Evolutionary conservation across 1,140 invertebrate species (phyloP).

Genomic region (Triops longicaudatus): DNA sequence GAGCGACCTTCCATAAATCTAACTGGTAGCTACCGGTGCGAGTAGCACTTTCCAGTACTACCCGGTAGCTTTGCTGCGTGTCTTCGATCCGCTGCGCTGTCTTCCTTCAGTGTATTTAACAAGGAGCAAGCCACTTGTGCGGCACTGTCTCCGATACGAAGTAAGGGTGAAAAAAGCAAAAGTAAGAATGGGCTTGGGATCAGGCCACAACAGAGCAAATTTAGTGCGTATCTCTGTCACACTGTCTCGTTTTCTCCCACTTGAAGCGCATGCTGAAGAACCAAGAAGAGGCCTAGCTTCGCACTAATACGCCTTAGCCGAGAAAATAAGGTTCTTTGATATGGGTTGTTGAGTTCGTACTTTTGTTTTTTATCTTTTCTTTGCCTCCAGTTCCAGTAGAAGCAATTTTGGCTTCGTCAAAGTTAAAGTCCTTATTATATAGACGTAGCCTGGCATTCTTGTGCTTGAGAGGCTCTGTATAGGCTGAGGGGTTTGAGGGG

Average conservation of each 20-base stretch:
- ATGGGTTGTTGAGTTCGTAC: not conserved
- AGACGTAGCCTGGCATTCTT: not conserved
- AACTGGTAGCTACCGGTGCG: not conserved
- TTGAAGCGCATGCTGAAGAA: not conserved
- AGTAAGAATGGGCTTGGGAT: not conserved
- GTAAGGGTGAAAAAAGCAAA: not conserved
- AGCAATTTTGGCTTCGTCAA: not conserved
- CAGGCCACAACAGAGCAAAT: not conserved
- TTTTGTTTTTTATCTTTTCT: not conserved
- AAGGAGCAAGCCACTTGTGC: not conserved
- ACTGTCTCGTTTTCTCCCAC: not conserved
- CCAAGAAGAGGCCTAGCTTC: not conserved
- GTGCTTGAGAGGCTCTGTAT: not conserved
- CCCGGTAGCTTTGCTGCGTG: not conserved
- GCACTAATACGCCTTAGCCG: not conserved
- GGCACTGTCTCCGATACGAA: not conserved
- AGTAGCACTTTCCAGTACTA: too few species aligned
- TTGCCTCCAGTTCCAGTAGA: not conserved
- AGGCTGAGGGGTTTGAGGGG: not conserved
- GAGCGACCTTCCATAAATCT: too few species aligned
- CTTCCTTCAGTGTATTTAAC: not conserved
- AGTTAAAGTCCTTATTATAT: slow-evolving; percentile 5
- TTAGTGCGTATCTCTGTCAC: not conserved
- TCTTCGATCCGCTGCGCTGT: not conserved
- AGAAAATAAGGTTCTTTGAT: not conserved